A percentile compares a stretch with the other conserved stretches of the same genome.
These are phyloP conservation scores for Parazoanthus swiftii DNA, from an alignment of 92 coral and sea anemone genomes.

Conservation along the genomic window DNA sequence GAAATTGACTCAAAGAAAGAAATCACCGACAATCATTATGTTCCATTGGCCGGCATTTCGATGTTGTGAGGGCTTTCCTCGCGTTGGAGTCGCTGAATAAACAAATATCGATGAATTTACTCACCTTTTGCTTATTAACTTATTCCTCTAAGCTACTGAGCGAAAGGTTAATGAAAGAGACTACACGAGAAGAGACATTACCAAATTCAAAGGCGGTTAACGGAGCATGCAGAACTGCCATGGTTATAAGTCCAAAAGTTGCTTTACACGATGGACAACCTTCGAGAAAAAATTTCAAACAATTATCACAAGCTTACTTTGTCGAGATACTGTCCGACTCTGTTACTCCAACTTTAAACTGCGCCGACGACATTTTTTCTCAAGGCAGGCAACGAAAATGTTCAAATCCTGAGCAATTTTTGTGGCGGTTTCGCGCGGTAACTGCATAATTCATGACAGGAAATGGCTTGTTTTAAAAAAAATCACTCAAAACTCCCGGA, in stretches of 20 bases:
- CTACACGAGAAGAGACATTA: not conserved
- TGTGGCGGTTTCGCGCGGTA: slow-evolving; percentile 32
- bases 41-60: not conserved
- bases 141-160: not conserved
- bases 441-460: slow-evolving; percentile 60
- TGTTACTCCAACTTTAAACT: slow-evolving; percentile 44
- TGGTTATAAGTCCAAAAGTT: not conserved
- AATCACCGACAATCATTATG: not conserved
- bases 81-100: slow-evolving; percentile 6
- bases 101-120: not conserved
- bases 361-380: slow-evolving; percentile 50
- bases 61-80: not conserved
- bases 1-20: not conserved
- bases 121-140: not conserved
- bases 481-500: slow-evolving; percentile 61
- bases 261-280: not conserved
- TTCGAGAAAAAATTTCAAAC: not conserved
- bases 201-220: not conserved
- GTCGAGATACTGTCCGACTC: slow-evolving; percentile 44
- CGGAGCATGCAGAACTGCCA: slow-evolving; percentile 17
- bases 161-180: not conserved
- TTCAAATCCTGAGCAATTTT: slow-evolving; percentile 14
- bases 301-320: slow-evolving; percentile 48
- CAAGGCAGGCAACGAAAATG: slow-evolving; percentile 7
- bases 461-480: slow-evolving; percentile 34